Conservation (phyloP, 2,113 vertebrate species). For the Heptranchias perlo region DNA sequence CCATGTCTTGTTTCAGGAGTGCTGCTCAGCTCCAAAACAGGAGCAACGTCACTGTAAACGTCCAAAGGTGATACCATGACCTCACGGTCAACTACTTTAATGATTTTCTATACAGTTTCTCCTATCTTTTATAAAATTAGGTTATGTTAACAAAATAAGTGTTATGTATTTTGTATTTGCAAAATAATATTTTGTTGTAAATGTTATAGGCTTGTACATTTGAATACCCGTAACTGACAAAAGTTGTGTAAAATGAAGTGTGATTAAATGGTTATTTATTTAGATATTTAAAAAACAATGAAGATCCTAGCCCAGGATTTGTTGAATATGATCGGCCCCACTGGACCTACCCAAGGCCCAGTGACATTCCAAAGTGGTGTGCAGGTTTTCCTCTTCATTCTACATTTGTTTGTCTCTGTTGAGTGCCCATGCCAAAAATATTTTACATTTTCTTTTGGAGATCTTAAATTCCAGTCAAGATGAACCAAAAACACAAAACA, state of each 20-base stretch:
- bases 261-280: not conserved
- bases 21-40: not conserved
- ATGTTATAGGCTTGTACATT: slow-evolving; percentile 6
- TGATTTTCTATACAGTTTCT: not conserved
- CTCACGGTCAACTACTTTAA: not conserved
- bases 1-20: not conserved
- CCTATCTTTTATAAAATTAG: not conserved
- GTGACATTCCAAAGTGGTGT: not conserved
- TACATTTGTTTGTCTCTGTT: not conserved
- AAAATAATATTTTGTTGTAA: slow-evolving; percentile 13
- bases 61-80: not conserved
- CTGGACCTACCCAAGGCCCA: not conserved
- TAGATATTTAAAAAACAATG: not conserved
- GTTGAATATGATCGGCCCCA: not conserved
- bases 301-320: not conserved
- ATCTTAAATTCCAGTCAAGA: not conserved
- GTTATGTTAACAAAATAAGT: not conserved
- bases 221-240: not conserved
- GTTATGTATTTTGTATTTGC: not conserved
- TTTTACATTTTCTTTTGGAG: not conserved
- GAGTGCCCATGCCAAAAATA: not conserved
- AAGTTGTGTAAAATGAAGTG: not conserved
- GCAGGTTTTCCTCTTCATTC: not conserved
- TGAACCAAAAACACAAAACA: not conserved
- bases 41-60: not conserved